Conservation (phyloP, 2,888 invertebrate species). For the Atrina japonica region DNA sequence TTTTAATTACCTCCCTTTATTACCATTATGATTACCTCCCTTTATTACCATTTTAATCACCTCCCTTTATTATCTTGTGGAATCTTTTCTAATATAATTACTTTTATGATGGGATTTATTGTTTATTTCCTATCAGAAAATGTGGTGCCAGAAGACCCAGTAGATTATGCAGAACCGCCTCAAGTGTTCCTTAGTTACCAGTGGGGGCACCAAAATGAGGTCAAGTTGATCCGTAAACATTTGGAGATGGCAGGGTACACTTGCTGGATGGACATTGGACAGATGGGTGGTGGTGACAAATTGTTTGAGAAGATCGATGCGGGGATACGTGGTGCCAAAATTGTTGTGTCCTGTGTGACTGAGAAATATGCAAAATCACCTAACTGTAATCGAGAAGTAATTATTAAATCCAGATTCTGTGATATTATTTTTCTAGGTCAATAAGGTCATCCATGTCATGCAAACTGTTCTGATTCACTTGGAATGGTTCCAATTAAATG, state of each 20-base stretch:
- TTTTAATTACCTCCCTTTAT: no score
- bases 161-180: slow-evolving; percentile 58
- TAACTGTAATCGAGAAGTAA: slow-evolving; percentile 79
- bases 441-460: no score
- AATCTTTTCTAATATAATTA: no score
- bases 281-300: slow-evolving; percentile 80
- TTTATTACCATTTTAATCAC: no score
- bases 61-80: no score
- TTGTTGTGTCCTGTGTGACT: slow-evolving; percentile 73
- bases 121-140: no score
- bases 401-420: no score
- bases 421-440: no score
- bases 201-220: slow-evolving; percentile 78
- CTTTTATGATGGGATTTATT: no score
- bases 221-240: slow-evolving; percentile 73
- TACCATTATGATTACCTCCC: no score
- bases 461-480: background rate
- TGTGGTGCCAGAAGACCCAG: slow-evolving; percentile 61
- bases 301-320: slow-evolving; percentile 77
- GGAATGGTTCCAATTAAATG: background rate
- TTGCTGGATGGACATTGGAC: slow-evolving; percentile 79
- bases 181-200: slow-evolving; percentile 73
- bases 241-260: slow-evolving; percentile 76
- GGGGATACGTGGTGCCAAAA: slow-evolving; percentile 75
- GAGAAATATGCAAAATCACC: slow-evolving; percentile 77